Base-by-base conservation (phyloP, 2,113 vertebrate genomes). In the Empidonax alnorum region DNA sequence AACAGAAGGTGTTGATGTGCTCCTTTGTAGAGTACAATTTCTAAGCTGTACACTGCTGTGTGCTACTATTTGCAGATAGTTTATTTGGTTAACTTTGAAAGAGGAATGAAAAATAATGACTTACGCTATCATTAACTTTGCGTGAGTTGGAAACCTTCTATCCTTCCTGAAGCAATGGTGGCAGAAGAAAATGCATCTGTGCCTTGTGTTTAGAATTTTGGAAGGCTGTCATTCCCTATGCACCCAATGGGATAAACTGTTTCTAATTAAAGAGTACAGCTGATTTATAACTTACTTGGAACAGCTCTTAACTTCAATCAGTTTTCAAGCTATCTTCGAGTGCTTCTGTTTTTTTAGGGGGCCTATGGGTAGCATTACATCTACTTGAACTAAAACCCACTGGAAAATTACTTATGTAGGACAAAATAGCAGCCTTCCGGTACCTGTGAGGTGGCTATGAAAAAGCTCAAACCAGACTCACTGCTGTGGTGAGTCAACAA, bases 201-300 rank as follows among this genome's bases (percentile, higher is more conserved):
- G 66, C n/a, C 21, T 33, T 59, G 12, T 79, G 31, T 65, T 68
- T 82, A 35, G 71, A 21, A 24, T 68, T 90, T 82, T 9, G 8
- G 78, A 87, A 77, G 28, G 20, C 22, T 66, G 12, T 89, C 7
- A 10, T 74, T 78, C 62, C 62, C 42, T 69, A 1, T 56, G 31
- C 20, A 62, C 21, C 37, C 24, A 62, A 17, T 85, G 50, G 44
- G 30, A 65, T 39, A 52, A 30, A 27, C 74, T 91, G 42, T 82
- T 93, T 91, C 49, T 91, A 85, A 90, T 95, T 93, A 87, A 66
- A 87, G 47, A 90, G 10, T 49, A 55, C 52, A 79, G 22, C 20
- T 83, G 44, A 78, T 82, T 46, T 84, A 59, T 84, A 72, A 42
- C 55, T 94, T 81, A 50, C 27, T 95, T 87, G 62, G 59, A 84